Conservation (phyloP, 92 coral and sea anemone genomes). For the Isaurus tuberculatus region DNA sequence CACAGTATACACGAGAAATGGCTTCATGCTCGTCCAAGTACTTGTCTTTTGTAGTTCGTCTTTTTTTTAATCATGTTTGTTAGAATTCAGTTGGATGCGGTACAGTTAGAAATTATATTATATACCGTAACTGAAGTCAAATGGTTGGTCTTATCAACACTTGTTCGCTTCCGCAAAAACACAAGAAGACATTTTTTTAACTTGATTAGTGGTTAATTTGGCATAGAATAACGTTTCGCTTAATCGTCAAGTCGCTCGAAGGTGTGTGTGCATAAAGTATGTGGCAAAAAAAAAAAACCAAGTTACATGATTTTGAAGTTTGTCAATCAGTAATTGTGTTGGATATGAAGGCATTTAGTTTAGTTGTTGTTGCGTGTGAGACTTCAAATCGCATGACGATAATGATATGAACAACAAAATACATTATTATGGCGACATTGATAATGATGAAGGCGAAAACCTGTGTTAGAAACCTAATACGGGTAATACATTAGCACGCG, state of each 20-base stretch:
- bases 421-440: background rate
- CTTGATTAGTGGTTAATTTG: slow-evolving; percentile 17
- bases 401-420: too few relatives aligned
- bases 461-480: too few relatives aligned
- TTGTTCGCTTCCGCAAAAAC: slow-evolving; percentile 46
- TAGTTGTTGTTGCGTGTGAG: background rate
- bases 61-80: slow-evolving; percentile 13
- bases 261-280: too few relatives aligned
- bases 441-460: background rate
- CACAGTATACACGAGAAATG: slow-evolving; percentile 67
- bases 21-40: background rate
- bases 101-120: slow-evolving; percentile 10
- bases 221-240: background rate
- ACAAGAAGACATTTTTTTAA: background rate
- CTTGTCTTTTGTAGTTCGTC: slow-evolving; percentile 34
- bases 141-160: slow-evolving; percentile 35
- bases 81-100: slow-evolving; percentile 15
- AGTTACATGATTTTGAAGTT: background rate
- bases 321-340: background rate
- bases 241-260: background rate
- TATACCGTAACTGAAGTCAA: background rate
- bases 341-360: background rate
- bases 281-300: background rate
- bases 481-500: too few relatives aligned
- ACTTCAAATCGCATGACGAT: background rate